Evolutionary conservation across 2,797 vertebrate genomes (phyloP).

Genomic region (Psittacula echo): DNA sequence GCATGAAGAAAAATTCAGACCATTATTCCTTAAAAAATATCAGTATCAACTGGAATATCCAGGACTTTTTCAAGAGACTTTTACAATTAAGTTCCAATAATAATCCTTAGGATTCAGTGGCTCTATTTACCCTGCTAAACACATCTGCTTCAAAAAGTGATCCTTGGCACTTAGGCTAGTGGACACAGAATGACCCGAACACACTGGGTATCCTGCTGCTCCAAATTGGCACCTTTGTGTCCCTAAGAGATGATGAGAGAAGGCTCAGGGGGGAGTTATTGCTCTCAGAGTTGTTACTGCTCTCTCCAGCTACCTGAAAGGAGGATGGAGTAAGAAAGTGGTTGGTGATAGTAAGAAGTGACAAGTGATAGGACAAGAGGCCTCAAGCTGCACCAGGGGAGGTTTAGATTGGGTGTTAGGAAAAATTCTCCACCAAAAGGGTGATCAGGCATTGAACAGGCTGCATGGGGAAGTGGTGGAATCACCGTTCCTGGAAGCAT

Average conservation of each 20-base stretch:
- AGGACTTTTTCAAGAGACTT: background rate
- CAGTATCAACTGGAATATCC: background rate
- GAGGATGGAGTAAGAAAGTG: background rate
- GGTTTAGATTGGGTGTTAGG: background rate
- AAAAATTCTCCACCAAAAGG: background rate
- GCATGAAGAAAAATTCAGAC: background rate
- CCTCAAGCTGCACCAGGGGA: background rate
- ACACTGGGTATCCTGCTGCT: background rate
- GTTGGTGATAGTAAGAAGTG: background rate
- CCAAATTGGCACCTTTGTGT: background rate
- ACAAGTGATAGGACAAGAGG: background rate
- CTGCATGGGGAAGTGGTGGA: background rate
- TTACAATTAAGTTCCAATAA: background rate
- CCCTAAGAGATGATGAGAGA: background rate
- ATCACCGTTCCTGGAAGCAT: background rate
- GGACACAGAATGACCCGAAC: background rate
- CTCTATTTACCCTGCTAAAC: background rate
- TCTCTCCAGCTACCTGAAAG: background rate
- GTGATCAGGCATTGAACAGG: background rate
- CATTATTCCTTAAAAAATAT: background rate
- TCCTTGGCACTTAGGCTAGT: background rate
- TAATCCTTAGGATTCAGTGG: background rate
- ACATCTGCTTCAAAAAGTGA: background rate
- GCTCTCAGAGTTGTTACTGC: background rate
- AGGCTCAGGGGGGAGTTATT: background rate